These are phyloP conservation scores for Vanessa tameamea DNA, from an alignment of 1,140 invertebrate species.

Conservation along the genomic window DNA sequence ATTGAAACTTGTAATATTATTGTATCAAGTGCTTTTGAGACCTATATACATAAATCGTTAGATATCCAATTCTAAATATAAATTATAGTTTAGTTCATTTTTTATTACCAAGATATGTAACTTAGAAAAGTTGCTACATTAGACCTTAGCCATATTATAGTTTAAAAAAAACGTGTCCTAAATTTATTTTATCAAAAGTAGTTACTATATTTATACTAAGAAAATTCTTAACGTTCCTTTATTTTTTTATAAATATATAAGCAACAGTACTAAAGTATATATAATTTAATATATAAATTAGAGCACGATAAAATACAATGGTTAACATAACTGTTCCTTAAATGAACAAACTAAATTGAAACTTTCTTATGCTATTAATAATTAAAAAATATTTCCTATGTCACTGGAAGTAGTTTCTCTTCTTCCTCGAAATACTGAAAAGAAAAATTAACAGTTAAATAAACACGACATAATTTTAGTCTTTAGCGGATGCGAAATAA, in stretches of 20 bases:
- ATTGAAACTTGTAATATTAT: too few relatives aligned
- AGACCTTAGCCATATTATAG: too few relatives aligned
- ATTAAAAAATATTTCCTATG: constrained; percentile 5
- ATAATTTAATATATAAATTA: constrained; percentile 12
- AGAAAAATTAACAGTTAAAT: constrained; percentile 17
- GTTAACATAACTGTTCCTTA: constrained; percentile 56
- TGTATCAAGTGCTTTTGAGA: too few relatives aligned
- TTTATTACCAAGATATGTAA: too few relatives aligned
- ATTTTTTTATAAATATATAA: not conserved
- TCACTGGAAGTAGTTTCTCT: constrained; percentile 68
- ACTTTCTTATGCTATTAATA: constrained; percentile 20
- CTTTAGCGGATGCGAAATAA: too few relatives aligned
- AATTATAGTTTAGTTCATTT: too few relatives aligned
- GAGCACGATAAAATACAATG: constrained; percentile 31
- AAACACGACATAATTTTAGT: not conserved
- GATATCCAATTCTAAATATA: too few relatives aligned
- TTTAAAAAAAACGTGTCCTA: too few relatives aligned
- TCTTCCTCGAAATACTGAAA: constrained; percentile 66
- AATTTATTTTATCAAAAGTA: too few relatives aligned
- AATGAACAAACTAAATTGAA: constrained; percentile 49
- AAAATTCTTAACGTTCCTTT: not conserved
- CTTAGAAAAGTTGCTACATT: too few relatives aligned
- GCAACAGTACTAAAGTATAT: not conserved
- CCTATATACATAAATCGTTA: too few relatives aligned
- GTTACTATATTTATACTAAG: not conserved